Conservation (phyloP, 2,797 vertebrate species). For the Huso huso region DNA sequence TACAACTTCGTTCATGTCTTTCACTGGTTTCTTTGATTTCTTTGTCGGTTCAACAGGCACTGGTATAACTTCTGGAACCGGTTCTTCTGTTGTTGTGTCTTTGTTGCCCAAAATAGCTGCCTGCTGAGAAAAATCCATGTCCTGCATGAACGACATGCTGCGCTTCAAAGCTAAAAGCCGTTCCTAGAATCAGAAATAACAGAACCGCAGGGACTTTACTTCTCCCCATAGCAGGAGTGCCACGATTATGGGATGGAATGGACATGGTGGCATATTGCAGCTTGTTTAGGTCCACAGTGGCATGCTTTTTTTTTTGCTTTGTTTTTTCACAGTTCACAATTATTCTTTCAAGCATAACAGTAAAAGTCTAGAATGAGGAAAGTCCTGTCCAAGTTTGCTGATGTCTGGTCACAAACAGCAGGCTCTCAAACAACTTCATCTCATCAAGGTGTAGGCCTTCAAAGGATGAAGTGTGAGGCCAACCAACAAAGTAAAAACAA, state of each 20-base stretch:
- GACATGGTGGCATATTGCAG: slow-evolving; percentile 40
- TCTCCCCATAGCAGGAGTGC: slow-evolving; percentile 54
- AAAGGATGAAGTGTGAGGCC: not conserved
- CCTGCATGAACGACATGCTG: slow-evolving; percentile 99
- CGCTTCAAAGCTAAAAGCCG: slow-evolving; percentile 95
- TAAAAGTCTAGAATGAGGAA: no score
- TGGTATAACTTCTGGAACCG: slow-evolving; percentile 75
- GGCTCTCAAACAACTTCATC: no score
- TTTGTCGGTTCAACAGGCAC: slow-evolving; percentile 80
- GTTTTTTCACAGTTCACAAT: no score
- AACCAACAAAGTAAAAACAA: not conserved
- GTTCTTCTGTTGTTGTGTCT: slow-evolving; percentile 74
- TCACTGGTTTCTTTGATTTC: slow-evolving; percentile 90
- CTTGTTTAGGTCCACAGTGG: not conserved
- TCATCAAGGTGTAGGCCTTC: no score
- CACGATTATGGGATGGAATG: slow-evolving; percentile 52
- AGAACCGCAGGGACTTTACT: slow-evolving; percentile 62
- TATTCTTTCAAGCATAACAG: no score
- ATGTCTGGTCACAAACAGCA: no score
- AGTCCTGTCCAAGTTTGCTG: no score
- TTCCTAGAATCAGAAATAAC: slow-evolving; percentile 79
- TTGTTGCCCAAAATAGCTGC: slow-evolving; percentile 91
- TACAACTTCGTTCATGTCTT: slow-evolving; percentile 86
- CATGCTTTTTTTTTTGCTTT: not conserved
- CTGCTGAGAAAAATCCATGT: slow-evolving; percentile 98